Conservation (phyloP, 2,113 vertebrate genomes). For the Neolamprologus tretocephalus region DNA sequence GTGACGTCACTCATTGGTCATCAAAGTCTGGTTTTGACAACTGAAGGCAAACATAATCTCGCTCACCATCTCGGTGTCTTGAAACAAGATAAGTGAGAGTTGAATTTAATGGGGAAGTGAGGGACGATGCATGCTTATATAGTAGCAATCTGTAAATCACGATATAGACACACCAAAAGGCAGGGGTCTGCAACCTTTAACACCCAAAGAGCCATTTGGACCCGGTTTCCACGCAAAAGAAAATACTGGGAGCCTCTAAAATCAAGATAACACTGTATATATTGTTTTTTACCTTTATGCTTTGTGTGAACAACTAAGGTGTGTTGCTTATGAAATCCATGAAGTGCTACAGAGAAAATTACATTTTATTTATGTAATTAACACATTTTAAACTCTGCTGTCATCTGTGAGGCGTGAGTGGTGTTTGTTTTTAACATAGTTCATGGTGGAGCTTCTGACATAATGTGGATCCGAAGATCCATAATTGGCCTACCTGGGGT, state of each 20-base stretch:
- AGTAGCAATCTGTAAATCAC: neutral
- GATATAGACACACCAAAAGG: neutral
- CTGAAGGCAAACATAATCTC: neutral
- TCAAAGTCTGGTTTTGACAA: neutral
- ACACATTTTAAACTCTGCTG: too few species aligned
- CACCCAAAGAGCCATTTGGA: neutral
- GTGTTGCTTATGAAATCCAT: neutral
- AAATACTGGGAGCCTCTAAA: accelerated
- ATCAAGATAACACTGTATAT: neutral
- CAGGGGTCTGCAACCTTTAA: neutral
- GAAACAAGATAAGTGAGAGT: neutral
- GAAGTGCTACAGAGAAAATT: neutral
- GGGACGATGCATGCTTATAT: neutral
- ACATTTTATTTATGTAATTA: neutral
- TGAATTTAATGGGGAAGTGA: neutral
- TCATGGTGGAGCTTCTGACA: too few species aligned
- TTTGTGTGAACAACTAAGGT: neutral
- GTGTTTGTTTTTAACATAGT: too few species aligned
- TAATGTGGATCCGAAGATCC: too few species aligned
- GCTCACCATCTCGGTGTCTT: neutral
- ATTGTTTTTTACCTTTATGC: neutral
- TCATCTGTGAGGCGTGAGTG: too few species aligned
- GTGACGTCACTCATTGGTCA: neutral
- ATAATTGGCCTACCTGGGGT: too few species aligned
- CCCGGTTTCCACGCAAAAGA: neutral